Evolutionary conservation across 2,797 vertebrate genomes (phyloP).

Genomic region (Delichon dasypus): DNA sequence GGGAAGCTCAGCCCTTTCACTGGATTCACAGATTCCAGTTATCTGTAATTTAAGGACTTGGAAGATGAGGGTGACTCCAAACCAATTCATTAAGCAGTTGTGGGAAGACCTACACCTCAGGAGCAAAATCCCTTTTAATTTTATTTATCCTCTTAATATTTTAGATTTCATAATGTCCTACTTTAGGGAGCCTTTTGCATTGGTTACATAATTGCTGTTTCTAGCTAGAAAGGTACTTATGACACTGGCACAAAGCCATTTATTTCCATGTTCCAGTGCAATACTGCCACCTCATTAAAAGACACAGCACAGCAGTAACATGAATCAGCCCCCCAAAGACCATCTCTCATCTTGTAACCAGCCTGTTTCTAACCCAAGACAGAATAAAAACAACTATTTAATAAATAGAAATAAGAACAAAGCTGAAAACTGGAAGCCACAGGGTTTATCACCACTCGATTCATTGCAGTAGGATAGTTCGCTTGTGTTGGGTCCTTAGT

Average conservation of each 20-base stretch:
- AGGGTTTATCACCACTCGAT: background rate
- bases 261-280: background rate
- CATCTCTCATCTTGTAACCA: background rate
- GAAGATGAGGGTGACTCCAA: background rate
- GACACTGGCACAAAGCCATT: background rate
- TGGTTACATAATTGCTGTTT: background rate
- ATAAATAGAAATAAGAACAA: background rate
- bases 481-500: background rate
- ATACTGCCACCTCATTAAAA: background rate
- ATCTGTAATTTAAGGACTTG: background rate
- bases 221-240: background rate
- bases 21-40: background rate
- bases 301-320: background rate
- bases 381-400: background rate
- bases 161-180: background rate
- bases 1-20: background rate
- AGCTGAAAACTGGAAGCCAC: background rate
- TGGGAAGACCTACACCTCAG: background rate
- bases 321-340: background rate
- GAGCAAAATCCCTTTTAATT: background rate
- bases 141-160: background rate
- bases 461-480: background rate
- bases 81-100: background rate
- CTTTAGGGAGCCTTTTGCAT: background rate
- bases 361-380: background rate